Evolutionary conservation across 2,797 vertebrate genomes (phyloP), one percentile per base, ranked within the genome.

Genomic region (Psittacula echo): DNA sequence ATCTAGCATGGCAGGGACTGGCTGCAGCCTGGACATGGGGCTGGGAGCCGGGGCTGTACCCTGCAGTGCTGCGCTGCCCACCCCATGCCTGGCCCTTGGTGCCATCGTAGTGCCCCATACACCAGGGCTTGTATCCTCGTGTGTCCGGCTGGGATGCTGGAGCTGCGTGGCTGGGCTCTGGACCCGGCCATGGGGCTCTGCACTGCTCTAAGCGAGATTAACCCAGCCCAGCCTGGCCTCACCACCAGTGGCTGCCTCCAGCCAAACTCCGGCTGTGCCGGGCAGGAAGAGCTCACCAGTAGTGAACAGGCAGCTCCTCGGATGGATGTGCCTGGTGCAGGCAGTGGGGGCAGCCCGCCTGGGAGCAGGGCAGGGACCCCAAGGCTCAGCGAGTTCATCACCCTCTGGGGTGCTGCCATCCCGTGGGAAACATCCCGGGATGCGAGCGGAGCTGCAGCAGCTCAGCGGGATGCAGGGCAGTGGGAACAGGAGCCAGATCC

Each of bases 61-160:
- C 62, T 13, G 0, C 5, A 26, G 34, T 20, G 8, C 27, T 64
- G 73, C 4, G 4, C 45, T 79, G 64, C 67, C 68, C n/a, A 13
- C 45, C 30, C 42, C 0, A 2, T 17, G 14, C 68, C 64, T 13
- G 42, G 10, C 21, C 13, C 74, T 71, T 5, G 2, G 62, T 37
- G 60, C 60, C 32, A 3, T 27, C 41, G 71, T 29, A 22, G 22
- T 45, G 3, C 13, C 30, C 9, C 51, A 10, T 45, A 16, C 8
- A 3, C 11, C 2, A 15, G 45, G 32, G 23, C 62, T 47, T 0
- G 0, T 29, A 26, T 75, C 53, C 62, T 67, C 4, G 0, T 34
- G 61, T 56, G 48, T 34, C 56, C 3, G 7, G 9, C 4, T 0
- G 3, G 41, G 48, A 24, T 0, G 4, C 20, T 0, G 0, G n/a